A percentile compares a stretch with the other conserved stretches of the same genome.
phyloP scores from a whole-genome alignment of 1,140 invertebrate genomes.

The Meloidogyne hapla region DNA sequence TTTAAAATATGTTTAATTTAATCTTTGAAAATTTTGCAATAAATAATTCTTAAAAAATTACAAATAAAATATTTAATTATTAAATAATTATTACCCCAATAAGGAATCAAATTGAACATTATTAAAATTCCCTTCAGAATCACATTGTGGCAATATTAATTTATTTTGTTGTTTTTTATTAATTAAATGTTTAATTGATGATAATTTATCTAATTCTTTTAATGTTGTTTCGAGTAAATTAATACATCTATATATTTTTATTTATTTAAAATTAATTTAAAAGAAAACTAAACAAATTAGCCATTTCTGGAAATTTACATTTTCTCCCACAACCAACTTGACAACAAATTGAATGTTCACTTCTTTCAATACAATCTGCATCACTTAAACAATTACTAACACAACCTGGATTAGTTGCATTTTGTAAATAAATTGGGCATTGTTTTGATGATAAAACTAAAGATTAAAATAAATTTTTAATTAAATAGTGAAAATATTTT shows the following conservation, averaged over 20 bases:
- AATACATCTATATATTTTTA: slow-evolving; percentile 37
- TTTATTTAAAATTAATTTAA: neutral
- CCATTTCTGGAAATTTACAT: slow-evolving; percentile 39
- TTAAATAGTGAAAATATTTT: neutral
- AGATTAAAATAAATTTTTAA: neutral
- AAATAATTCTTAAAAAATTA: no score
- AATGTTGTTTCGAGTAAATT: slow-evolving; percentile 41
- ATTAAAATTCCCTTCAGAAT: slow-evolving; percentile 35
- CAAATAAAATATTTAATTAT: no score
- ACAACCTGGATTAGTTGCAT: slow-evolving; percentile 43
- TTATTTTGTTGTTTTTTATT: neutral
- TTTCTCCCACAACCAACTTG: slow-evolving; percentile 43
- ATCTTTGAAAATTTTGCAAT: no score
- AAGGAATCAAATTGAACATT: slow-evolving; percentile 41
- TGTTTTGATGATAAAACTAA: neutral
- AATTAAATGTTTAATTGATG: neutral
- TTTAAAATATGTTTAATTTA: no score
- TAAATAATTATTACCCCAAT: slow-evolving; percentile 34
- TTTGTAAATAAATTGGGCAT: slow-evolving; percentile 39
- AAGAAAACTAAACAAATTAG: neutral
- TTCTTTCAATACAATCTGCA: slow-evolving; percentile 34
- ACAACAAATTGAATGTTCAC: slow-evolving; percentile 43
- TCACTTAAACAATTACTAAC: slow-evolving; percentile 40
- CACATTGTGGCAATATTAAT: slow-evolving; percentile 28
- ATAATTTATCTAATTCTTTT: slow-evolving; percentile 36